Evolutionary conservation across 2,113 vertebrate species (phyloP).

Genomic region (Coracopsis vasa): DNA sequence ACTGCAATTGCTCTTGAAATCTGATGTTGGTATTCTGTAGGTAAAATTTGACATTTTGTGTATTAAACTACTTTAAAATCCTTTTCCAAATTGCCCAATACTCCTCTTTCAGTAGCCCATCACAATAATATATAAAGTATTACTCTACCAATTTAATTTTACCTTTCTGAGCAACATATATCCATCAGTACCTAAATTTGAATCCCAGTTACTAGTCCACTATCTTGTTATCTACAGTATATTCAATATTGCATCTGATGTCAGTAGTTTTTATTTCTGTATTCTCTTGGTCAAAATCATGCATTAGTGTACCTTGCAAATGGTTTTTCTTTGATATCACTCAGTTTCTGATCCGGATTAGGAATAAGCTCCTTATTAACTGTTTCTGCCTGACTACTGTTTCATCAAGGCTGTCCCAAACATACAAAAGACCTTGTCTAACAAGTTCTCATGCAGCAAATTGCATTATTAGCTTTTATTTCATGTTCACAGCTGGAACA

Average conservation of each 20-base stretch:
- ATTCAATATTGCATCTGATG: not conserved
- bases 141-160: not conserved
- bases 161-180: not conserved
- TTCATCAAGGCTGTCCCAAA: not conserved
- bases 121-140: not conserved
- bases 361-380: not conserved
- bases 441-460: not conserved
- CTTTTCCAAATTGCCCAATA: not conserved
- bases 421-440: not conserved
- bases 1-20: not conserved
- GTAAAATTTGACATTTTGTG: not conserved
- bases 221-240: not conserved
- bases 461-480: not conserved
- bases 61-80: not conserved
- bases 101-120: not conserved
- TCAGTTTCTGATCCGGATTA: not conserved
- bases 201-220: not conserved
- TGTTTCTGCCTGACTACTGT: not conserved
- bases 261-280: not conserved
- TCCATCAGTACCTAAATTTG: not conserved
- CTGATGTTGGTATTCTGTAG: not conserved
- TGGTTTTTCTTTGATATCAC: not conserved
- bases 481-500: not conserved
- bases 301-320: not conserved
- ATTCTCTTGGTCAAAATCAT: not conserved